Conservation (phyloP, 2,797 vertebrate genomes). For the Coranthus polyacanthus region DNA sequence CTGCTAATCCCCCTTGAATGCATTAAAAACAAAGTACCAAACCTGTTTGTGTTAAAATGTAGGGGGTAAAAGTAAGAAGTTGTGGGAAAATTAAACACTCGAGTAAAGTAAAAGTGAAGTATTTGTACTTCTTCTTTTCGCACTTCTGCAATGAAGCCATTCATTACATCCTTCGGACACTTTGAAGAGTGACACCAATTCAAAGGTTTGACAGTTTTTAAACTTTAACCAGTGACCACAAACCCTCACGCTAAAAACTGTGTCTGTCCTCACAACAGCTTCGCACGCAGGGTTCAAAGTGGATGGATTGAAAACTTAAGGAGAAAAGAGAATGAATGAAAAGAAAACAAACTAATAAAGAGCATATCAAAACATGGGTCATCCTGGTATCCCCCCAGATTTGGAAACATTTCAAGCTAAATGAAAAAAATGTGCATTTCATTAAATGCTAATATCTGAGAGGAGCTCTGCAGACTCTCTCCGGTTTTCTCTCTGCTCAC, state of each 20-base stretch:
- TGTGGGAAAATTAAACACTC: too few species aligned
- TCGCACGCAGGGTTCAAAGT: constrained; percentile 79
- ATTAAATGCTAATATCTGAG: constrained; percentile 96
- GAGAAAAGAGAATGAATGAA: constrained; percentile 90
- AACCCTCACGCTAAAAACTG: constrained; percentile 40
- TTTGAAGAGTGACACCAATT: not conserved
- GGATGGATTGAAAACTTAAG: constrained; percentile 83
- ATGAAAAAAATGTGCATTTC: constrained; percentile 94
- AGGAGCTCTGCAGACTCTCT: constrained; percentile 77
- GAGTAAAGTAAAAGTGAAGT: too few species aligned
- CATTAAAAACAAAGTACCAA: too few species aligned
- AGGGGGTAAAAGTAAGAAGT: too few species aligned
- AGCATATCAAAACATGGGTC: constrained; percentile 89
- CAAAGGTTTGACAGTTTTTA: not conserved
- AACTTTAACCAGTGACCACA: constrained; percentile 4
- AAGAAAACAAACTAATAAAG: constrained; percentile 95
- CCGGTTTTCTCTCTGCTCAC: constrained; percentile 57
- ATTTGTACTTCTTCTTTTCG: too few species aligned
- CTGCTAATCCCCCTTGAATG: too few species aligned
- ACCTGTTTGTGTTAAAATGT: too few species aligned
- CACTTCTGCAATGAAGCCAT: too few species aligned
- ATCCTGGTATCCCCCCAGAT: constrained; percentile 88
- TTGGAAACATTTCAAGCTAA: constrained; percentile 89
- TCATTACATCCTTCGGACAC: too few species aligned
- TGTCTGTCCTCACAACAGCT: constrained; percentile 54